phyloP scores from a whole-genome alignment of 2,797 vertebrate genomes.

The Ctenosaura bakeri region DNA sequence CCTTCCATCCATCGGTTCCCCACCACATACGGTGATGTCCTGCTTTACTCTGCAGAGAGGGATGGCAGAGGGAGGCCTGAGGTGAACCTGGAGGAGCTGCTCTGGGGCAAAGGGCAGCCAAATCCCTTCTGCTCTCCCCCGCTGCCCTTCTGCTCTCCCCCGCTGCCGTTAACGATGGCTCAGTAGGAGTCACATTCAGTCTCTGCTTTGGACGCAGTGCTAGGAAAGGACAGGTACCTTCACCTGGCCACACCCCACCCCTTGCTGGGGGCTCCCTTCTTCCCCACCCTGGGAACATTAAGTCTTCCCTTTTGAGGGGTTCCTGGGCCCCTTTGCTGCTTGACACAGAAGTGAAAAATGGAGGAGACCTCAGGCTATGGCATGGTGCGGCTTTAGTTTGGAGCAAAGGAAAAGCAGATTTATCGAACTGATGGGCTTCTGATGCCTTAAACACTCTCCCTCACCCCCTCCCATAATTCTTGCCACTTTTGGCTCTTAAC shows the following conservation, averaged over 20 bases:
- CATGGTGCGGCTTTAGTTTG: not conserved
- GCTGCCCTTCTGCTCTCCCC: not conserved
- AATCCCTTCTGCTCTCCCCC: not conserved
- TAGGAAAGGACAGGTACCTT: not conserved
- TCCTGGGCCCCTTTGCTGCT: too few species aligned
- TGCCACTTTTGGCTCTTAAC: not conserved
- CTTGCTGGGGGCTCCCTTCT: not conserved
- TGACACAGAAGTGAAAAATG: not conserved
- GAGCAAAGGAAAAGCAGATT: not conserved
- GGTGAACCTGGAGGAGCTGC: slow-evolving; percentile 65
- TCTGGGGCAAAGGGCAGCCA: slow-evolving; percentile 21
- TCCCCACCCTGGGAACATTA: too few species aligned
- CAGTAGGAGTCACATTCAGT: not conserved
- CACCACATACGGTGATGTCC: not conserved
- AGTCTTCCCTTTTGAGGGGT: too few species aligned
- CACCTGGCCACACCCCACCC: not conserved
- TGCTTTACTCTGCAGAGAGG: slow-evolving; percentile 39
- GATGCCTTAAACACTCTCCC: not conserved
- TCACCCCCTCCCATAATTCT: not conserved
- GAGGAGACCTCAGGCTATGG: too few species aligned
- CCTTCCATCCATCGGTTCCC: too few species aligned
- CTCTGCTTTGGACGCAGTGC: not conserved
- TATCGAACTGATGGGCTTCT: not conserved
- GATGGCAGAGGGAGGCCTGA: slow-evolving; percentile 58
- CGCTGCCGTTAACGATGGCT: too few species aligned